These are phyloP conservation scores for Etia nguti DNA, from an alignment of 2,113 vertebrate genomes.

Conservation along the genomic window DNA sequence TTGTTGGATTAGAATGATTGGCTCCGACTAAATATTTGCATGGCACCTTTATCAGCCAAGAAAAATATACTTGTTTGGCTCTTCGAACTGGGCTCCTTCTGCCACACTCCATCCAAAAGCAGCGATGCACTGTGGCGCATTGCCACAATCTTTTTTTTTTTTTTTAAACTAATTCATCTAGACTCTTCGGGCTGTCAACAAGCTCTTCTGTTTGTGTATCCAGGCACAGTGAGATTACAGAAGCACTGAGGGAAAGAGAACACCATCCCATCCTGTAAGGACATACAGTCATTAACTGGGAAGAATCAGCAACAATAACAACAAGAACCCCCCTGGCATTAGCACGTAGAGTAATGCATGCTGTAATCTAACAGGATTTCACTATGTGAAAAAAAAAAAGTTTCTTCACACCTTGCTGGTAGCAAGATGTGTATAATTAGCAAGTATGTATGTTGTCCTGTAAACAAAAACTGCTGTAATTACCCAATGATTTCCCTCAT, in stretches of 20 bases:
- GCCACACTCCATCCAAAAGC: not conserved
- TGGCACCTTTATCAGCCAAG: not conserved
- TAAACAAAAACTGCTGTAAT: conserved; percentile 68
- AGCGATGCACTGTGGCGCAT: not conserved
- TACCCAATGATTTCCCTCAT: conserved; percentile 51
- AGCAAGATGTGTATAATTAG: conserved; percentile 68
- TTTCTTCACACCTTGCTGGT: conserved; percentile 62
- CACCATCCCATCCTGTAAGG: conserved; percentile 51
- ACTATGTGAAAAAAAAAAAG: conserved; percentile 67
- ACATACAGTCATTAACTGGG: conserved; percentile 52
- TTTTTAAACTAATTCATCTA: not conserved
- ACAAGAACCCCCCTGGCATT: conserved; percentile 56
- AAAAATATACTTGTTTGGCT: not conserved
- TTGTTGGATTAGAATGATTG: not conserved
- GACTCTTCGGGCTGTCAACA: not conserved
- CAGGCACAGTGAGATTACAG: conserved; percentile 63
- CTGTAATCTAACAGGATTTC: conserved; percentile 72
- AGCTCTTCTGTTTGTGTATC: conserved; percentile 8
- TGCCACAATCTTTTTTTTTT: not conserved
- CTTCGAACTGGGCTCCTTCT: not conserved
- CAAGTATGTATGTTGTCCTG: conserved; percentile 69
- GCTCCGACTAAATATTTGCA: conserved; percentile 1
- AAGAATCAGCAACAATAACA: conserved; percentile 49
- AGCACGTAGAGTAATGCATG: conserved; percentile 77
- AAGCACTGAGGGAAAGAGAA: conserved; percentile 66